phyloP scores from a whole-genome alignment of 2,797 vertebrate species.

The Anomalospiza imberbis region DNA sequence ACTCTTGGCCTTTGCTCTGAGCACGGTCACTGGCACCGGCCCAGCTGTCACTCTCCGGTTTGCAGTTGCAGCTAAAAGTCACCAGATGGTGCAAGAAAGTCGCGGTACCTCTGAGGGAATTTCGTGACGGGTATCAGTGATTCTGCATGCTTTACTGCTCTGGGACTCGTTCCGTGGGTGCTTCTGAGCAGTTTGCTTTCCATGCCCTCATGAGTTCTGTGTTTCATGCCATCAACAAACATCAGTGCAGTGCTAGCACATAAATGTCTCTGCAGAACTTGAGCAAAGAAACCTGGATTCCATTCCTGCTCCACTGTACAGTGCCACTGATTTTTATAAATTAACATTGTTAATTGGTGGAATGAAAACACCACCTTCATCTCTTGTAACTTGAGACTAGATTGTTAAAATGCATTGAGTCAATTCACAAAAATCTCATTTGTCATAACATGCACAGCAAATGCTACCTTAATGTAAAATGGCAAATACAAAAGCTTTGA shows the following conservation, averaged over 20 bases:
- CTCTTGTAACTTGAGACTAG: neutral
- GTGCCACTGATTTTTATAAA: neutral
- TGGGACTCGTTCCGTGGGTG: fast-evolving
- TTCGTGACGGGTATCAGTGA: neutral
- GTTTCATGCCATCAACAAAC: neutral
- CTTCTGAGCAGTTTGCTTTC: neutral
- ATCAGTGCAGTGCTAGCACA: neutral
- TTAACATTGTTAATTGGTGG: neutral
- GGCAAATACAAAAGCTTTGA: neutral
- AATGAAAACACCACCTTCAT: neutral
- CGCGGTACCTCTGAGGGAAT: neutral
- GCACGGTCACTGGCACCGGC: neutral
- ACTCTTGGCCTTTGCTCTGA: neutral
- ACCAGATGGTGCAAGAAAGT: constrained; percentile 62
- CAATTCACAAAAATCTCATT: neutral
- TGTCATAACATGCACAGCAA: neutral
- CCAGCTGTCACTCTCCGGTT: neutral
- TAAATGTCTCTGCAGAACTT: neutral
- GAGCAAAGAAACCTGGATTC: neutral
- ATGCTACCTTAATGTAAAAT: neutral
- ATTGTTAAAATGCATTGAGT: neutral
- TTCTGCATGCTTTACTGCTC: fast-evolving
- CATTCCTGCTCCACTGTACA: neutral
- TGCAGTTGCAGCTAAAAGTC: constrained; percentile 36
- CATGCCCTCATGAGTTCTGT: fast-evolving